phyloP scores from a whole-genome alignment of 2,888 invertebrate genomes.

The Galerucella pusilla region DNA sequence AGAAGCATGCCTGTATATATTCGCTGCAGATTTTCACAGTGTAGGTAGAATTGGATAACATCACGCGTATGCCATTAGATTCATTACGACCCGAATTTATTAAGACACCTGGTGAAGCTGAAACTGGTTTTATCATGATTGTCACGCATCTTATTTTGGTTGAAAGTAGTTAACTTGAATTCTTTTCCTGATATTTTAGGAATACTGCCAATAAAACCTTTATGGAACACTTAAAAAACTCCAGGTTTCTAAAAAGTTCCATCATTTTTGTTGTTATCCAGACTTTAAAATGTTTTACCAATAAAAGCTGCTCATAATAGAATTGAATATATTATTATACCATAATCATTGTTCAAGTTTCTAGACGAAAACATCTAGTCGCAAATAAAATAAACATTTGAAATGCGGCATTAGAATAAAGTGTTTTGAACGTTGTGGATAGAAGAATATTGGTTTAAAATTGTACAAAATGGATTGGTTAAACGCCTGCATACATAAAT shows the following conservation, averaged over 20 bases:
- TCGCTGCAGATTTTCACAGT: background rate
- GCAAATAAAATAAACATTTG: background rate
- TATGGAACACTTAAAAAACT: background rate
- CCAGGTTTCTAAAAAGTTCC: background rate
- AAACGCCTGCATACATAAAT: background rate
- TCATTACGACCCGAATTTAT: slow-evolving; percentile 12
- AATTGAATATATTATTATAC: too few species aligned
- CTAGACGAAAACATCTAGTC: background rate
- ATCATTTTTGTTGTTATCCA: background rate
- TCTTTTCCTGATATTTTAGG: background rate
- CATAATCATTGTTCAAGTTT: background rate
- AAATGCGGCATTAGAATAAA: background rate
- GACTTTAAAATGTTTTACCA: too few species aligned
- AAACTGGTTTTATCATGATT: slow-evolving; percentile 2
- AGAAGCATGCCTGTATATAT: background rate
- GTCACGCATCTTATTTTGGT: slow-evolving; percentile 14
- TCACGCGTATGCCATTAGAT: slow-evolving; percentile 1
- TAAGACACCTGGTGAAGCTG: background rate
- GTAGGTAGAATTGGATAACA: background rate
- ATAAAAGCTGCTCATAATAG: too few species aligned
- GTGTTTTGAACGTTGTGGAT: background rate
- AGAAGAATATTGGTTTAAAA: background rate
- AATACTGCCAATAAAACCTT: slow-evolving; percentile 5
- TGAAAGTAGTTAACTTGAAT: background rate
- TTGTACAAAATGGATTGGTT: background rate